Evolutionary conservation across 2,888 invertebrate genomes (phyloP).

Genomic region (Anarsia innoxiella): DNA sequence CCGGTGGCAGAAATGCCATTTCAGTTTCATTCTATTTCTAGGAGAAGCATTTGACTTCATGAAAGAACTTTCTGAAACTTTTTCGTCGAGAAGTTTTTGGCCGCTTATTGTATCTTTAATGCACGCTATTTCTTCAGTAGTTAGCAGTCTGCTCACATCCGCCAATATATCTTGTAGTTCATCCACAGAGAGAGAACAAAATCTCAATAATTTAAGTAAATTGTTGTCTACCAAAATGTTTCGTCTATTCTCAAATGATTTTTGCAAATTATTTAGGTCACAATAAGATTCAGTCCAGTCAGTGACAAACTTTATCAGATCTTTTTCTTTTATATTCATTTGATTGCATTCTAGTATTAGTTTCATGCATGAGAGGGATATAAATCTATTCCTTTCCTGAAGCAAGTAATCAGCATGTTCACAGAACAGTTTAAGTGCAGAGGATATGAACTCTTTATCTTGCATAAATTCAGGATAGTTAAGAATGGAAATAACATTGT

Average conservation of each 20-base stretch:
- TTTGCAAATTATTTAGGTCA: constrained; percentile 46
- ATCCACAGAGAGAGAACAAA: constrained; percentile 42
- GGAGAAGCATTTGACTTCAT: background rate
- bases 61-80: background rate
- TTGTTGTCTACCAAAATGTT: constrained; percentile 52
- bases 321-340: constrained; percentile 69
- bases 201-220: constrained; percentile 62
- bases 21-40: constrained; percentile 42
- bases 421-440: constrained; percentile 72
- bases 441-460: constrained; percentile 65
- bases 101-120: constrained; percentile 30
- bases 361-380: constrained; percentile 65
- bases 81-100: too few relatives aligned
- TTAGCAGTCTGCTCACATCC: constrained; percentile 46
- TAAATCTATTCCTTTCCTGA: constrained; percentile 58
- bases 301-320: constrained; percentile 69
- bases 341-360: constrained; percentile 64
- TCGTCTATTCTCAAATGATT: constrained; percentile 57
- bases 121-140: constrained; percentile 38
- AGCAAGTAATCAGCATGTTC: constrained; percentile 73
- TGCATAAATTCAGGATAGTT: constrained; percentile 77
- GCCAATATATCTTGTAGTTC: constrained; percentile 53
- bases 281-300: constrained; percentile 74
- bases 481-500: constrained; percentile 74
- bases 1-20: constrained; percentile 58